Conservation (phyloP, 2,888 invertebrate species). For the Spicauda simplicius region DNA sequence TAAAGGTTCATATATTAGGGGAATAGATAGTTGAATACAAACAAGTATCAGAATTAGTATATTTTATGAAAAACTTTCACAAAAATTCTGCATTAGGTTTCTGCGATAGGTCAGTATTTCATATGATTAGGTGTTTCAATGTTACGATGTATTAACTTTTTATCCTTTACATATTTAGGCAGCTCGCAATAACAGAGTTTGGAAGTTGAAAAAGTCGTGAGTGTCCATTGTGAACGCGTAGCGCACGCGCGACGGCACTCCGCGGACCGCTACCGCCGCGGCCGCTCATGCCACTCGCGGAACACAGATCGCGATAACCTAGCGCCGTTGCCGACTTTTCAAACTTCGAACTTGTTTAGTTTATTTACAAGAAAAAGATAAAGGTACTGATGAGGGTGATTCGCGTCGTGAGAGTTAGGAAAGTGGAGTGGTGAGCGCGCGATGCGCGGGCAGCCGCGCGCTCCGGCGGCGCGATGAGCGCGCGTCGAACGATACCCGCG, state of each 20-base stretch:
- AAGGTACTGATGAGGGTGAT: conserved; percentile 36
- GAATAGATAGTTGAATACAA: background rate
- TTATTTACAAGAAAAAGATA: background rate
- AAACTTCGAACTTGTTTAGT: conserved; percentile 37
- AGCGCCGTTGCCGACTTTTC: conserved; percentile 38
- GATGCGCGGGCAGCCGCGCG: conserved; percentile 65
- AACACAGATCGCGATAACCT: conserved; percentile 55
- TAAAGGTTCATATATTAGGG: no score
- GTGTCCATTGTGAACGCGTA: conserved; percentile 47
- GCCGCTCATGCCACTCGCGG: conserved; percentile 61
- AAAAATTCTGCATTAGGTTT: no score
- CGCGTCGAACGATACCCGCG: conserved; percentile 64
- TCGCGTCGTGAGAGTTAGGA: conserved; percentile 41
- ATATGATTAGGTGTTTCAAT: no score
- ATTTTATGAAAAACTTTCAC: no score
- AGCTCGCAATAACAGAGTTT: conserved; percentile 40
- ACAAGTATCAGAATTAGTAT: background rate
- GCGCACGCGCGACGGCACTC: conserved; percentile 82
- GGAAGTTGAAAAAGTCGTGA: conserved; percentile 45
- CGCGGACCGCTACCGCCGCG: conserved; percentile 64
- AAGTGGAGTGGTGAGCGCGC: conserved; percentile 61
- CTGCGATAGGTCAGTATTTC: no score
- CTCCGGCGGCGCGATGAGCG: conserved; percentile 74
- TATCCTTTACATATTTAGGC: conserved; percentile 30
- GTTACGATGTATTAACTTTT: background rate